phyloP scores from a whole-genome alignment of 2,797 vertebrate genomes.

The Hemitrygon akajei region DNA sequence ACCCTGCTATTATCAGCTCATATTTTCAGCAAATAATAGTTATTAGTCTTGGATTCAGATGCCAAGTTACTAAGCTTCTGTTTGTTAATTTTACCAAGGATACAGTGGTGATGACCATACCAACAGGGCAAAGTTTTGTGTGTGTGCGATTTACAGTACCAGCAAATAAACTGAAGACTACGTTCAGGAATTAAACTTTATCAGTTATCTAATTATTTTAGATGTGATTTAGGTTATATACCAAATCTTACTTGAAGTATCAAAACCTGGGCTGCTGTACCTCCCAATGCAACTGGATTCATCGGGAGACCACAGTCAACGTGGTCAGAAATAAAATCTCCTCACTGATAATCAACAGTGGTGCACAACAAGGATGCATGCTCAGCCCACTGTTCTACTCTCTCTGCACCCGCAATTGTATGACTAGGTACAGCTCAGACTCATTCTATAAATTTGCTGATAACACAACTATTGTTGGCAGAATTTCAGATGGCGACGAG shows the following conservation, averaged over 20 bases:
- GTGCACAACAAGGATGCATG: too few relatives aligned
- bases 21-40: background rate
- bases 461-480: too few relatives aligned
- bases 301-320: too few relatives aligned
- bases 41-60: background rate
- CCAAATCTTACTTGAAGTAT: background rate
- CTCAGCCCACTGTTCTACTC: too few relatives aligned
- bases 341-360: too few relatives aligned
- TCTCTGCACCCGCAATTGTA: too few relatives aligned
- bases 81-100: background rate
- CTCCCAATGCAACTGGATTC: too few relatives aligned
- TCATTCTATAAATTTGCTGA: too few relatives aligned
- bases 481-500: too few relatives aligned
- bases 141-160: background rate
- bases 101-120: background rate
- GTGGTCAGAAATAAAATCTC: too few relatives aligned
- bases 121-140: background rate
- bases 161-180: background rate
- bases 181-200: background rate
- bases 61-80: background rate
- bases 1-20: too few relatives aligned
- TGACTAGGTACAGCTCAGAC: too few relatives aligned
- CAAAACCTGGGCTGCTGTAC: background rate
- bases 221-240: background rate
- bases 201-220: background rate